A percentile compares a stretch with the other conserved stretches of the same genome.
Conservation (phyloP, 1,140 invertebrate genomes). For the Vanessa tameamea region DNA sequence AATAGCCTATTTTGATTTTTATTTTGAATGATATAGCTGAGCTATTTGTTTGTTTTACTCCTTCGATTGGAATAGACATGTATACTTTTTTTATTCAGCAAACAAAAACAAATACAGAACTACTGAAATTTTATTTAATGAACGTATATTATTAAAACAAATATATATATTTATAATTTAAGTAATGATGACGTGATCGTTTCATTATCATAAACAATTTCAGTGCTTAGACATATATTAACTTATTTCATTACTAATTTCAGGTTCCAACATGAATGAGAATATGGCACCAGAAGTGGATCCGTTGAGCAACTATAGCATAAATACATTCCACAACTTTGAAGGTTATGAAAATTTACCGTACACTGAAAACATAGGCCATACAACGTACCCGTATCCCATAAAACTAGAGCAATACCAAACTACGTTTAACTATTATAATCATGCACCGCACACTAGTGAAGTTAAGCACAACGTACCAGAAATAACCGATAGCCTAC, state of each 20-base stretch:
- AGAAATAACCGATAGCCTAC: background rate
- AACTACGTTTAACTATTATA: slow-evolving; percentile 22
- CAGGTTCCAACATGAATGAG: slow-evolving; percentile 40
- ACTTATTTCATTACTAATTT: background rate
- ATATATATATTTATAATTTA: no score
- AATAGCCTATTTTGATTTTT: no score
- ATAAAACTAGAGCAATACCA: slow-evolving; percentile 32
- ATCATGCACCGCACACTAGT: background rate
- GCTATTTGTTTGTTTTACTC: no score
- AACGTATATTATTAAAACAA: no score
- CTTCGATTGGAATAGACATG: no score
- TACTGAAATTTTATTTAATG: no score
- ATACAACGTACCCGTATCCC: slow-evolving; percentile 9
- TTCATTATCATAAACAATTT: no score
- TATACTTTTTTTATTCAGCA: no score
- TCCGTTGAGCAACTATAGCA: slow-evolving; percentile 37
- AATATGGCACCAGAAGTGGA: slow-evolving; percentile 39
- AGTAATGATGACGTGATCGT: no score
- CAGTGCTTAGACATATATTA: no score
- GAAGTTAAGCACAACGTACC: slow-evolving; percentile 1
- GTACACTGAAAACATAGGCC: background rate
- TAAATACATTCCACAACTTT: slow-evolving; percentile 30
- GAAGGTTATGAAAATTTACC: slow-evolving; percentile 23
- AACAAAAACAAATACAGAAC: no score
- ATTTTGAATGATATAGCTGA: no score